Evolutionary conservation across 2,888 invertebrate genomes (phyloP).

Genomic region (Melanargia galathea): DNA sequence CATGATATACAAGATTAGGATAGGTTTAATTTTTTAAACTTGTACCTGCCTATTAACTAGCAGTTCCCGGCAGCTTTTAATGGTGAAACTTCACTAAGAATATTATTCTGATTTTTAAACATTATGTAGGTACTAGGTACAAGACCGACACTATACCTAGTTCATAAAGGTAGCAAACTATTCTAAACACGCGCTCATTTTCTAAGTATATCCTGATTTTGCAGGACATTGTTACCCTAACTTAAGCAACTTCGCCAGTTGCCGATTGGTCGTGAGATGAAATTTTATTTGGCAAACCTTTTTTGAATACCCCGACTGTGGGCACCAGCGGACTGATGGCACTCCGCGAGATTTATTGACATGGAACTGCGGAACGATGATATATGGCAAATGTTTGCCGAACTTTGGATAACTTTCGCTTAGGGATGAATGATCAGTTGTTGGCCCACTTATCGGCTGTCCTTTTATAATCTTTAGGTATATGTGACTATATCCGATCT

Average conservation of each 20-base stretch:
- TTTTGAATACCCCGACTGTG: slow-evolving; percentile 67
- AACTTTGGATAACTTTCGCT: slow-evolving; percentile 50
- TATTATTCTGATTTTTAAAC: too few species aligned
- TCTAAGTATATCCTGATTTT: background rate
- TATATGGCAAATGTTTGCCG: slow-evolving; percentile 35
- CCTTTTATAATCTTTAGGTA: background rate
- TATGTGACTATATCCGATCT: background rate
- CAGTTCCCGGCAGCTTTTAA: too few species aligned
- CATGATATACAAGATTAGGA: too few species aligned
- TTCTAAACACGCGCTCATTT: too few species aligned
- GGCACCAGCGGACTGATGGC: slow-evolving; percentile 40
- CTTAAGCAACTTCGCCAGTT: slow-evolving; percentile 47
- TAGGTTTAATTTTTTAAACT: too few species aligned
- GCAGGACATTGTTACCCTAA: slow-evolving; percentile 30
- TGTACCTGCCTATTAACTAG: too few species aligned
- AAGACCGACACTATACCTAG: too few species aligned
- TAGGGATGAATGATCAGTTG: slow-evolving; percentile 36
- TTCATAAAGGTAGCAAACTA: too few species aligned
- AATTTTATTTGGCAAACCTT: slow-evolving; percentile 72
- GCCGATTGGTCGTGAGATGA: slow-evolving; percentile 56
- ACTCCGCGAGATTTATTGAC: slow-evolving; percentile 35
- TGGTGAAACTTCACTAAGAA: too few species aligned
- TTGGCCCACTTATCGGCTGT: background rate
- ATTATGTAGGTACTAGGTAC: too few species aligned
- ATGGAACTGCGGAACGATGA: slow-evolving; percentile 34